phyloP scores from a whole-genome alignment of 2,113 vertebrate species.

The Morone saxatilis region DNA sequence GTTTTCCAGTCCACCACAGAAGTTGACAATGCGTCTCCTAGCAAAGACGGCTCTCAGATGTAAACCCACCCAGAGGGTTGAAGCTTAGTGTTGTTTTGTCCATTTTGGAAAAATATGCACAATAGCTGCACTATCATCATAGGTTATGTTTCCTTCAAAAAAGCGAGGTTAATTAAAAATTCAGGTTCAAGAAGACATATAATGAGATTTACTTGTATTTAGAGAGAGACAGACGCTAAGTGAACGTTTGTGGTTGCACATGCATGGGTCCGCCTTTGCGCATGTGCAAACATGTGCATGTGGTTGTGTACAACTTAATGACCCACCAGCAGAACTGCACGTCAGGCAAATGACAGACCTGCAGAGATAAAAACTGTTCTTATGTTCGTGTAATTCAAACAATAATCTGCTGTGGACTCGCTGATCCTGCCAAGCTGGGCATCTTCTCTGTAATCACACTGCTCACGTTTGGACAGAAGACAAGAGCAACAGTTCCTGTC shows the following conservation, averaged over 20 bases:
- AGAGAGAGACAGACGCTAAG: neutral
- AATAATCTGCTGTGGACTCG: slow-evolving; percentile 67
- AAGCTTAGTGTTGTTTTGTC: too few species aligned
- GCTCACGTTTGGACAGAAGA: slow-evolving; percentile 38
- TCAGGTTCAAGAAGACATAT: neutral
- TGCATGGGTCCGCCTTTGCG: neutral
- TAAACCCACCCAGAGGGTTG: too few species aligned
- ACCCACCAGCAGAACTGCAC: slow-evolving; percentile 52
- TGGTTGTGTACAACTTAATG: slow-evolving; percentile 66
- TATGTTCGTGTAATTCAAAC: slow-evolving; percentile 72
- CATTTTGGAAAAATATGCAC: neutral
- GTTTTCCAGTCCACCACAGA: too few species aligned
- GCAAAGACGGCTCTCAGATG: too few species aligned
- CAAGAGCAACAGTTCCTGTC: slow-evolving; percentile 32
- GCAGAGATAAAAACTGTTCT: slow-evolving; percentile 73
- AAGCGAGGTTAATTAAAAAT: neutral
- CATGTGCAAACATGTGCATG: slow-evolving; percentile 49
- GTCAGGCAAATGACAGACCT: slow-evolving; percentile 72
- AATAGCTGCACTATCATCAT: neutral
- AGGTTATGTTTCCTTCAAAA: neutral
- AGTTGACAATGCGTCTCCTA: too few species aligned
- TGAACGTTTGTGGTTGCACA: slow-evolving; percentile 24
- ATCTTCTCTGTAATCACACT: slow-evolving; percentile 71
- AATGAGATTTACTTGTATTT: neutral
- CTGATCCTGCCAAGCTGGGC: slow-evolving; percentile 52